phyloP scores from a whole-genome alignment of 2,113 vertebrate genomes.

The Misgurnus mizolepis region DNA sequence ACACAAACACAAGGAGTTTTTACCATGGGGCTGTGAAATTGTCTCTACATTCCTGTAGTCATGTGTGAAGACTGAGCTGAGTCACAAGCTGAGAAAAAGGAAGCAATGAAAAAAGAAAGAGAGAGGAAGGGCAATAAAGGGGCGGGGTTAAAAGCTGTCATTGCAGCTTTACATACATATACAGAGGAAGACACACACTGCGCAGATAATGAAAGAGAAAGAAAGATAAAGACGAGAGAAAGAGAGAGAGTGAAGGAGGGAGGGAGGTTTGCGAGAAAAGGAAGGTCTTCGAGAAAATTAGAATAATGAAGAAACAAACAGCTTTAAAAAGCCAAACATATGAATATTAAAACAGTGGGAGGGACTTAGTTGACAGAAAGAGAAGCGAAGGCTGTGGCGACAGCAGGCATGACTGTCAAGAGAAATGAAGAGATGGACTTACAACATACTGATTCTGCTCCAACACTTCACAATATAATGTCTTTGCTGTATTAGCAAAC shows the following conservation, averaged over 20 bases:
- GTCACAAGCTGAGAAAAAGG: slow-evolving; percentile 63
- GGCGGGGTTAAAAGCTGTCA: neutral
- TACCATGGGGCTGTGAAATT: slow-evolving; percentile 39
- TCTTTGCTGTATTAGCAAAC: slow-evolving; percentile 20
- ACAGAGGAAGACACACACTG: neutral
- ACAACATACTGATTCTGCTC: slow-evolving; percentile 27
- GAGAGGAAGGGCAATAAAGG: neutral
- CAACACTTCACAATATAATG: slow-evolving; percentile 53
- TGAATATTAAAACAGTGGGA: slow-evolving; percentile 8
- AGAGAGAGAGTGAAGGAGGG: too few species aligned
- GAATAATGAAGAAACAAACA: neutral
- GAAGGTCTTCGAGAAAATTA: neutral
- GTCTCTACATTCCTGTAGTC: slow-evolving; percentile 70
- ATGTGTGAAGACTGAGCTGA: slow-evolving; percentile 68
- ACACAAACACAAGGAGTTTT: neutral
- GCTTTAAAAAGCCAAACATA: neutral
- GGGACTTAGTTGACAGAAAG: neutral
- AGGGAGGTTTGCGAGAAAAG: neutral
- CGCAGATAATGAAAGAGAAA: slow-evolving; percentile 48
- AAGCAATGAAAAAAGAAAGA: slow-evolving; percentile 4
- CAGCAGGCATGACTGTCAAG: neutral
- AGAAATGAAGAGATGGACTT: slow-evolving; percentile 30
- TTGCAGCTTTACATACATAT: neutral
- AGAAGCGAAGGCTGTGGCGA: neutral
- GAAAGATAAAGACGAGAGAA: neutral